Evolutionary conservation across 2,113 vertebrate species (phyloP), one percentile per base, ranked within the genome.

Genomic region (Vidua chalybeata): DNA sequence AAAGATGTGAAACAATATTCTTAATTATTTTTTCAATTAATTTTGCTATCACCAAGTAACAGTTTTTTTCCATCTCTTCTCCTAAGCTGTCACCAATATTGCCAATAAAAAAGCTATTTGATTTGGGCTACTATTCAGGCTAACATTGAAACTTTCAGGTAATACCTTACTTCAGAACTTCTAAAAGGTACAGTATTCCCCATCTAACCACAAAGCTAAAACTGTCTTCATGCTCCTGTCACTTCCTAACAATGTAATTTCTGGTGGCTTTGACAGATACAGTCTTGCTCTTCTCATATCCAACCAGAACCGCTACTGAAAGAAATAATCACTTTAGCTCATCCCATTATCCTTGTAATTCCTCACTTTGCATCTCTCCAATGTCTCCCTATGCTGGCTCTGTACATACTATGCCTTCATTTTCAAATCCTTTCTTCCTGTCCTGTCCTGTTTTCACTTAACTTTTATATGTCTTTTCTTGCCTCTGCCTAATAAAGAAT

Each of bases 351-450:
- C 77, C 62, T 6, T 54, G 33, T 87, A 35, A 48, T 66, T 90
- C 13, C 43, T 62, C 31, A 21, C 46, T 82, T 72, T 79, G 15
- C 68, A 48, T 67, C 67, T 83, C 56, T 84, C 52, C 56, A 54
- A 4, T 30, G n/a, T 52, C 30, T 86, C 8, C 16, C 30, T 67
- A 1, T 5, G 1, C 35, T 1, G 1, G 3, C 11, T 81, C n/a
- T 78, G 41, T 74, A 56, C 14, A 16, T 17, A 18, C 6, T 66
- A 71, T 41, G 30, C 19, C 43, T 95, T 90, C 10, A 37, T 78
- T 84, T 92, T 62, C 37, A 90, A 88, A 69, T 83, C 13, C 33
- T 76, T 93, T 77, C 33, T 84, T 84, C 35, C 54, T 64, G 13
- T 58, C 22, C 20, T 78, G 9, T 46, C 15, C 51, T 90, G 12